Percentiles rank a stretch among this genome's conserved stretches.
These are phyloP conservation scores for Drepana falcataria DNA, from an alignment of 2,888 invertebrate genomes.

Conservation along the genomic window DNA sequence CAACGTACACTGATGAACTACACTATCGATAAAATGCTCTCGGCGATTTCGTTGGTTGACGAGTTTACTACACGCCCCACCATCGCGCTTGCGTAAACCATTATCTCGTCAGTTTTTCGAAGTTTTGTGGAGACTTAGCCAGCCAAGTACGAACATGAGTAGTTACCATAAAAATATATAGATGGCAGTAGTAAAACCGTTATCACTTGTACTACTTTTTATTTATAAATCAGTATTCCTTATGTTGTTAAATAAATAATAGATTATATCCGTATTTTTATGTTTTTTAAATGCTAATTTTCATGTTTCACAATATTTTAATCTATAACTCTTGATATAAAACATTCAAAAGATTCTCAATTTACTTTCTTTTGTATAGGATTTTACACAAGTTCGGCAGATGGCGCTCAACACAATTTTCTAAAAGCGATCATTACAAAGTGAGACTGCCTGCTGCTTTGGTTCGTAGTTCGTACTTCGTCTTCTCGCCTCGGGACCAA, in stretches of 20 bases:
- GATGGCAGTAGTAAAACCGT: constrained; percentile 21
- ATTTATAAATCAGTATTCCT: not conserved
- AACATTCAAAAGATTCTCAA: too few relatives aligned
- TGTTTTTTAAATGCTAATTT: too few relatives aligned
- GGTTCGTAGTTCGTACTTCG: constrained; percentile 9
- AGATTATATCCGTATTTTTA: too few relatives aligned
- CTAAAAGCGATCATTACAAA: constrained; percentile 53
- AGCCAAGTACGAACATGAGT: not conserved
- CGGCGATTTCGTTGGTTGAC: constrained; percentile 28
- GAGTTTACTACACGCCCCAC: constrained; percentile 58
- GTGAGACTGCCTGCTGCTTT: constrained; percentile 4
- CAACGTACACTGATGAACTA: constrained; percentile 12
- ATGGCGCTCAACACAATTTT: constrained; percentile 33
- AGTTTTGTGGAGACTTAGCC: constrained; percentile 11
- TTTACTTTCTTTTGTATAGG: too few relatives aligned
- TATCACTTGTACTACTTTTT: not conserved
- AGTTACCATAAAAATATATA: constrained; percentile 14
- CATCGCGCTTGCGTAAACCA: constrained; percentile 64
- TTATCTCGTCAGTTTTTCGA: constrained; percentile 2
- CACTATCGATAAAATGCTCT: constrained; percentile 46
- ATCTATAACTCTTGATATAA: too few relatives aligned
- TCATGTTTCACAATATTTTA: too few relatives aligned
- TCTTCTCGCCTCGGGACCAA: constrained; percentile 36
- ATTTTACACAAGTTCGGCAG: constrained; percentile 11
- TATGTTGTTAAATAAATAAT: too few relatives aligned